Evolutionary conservation across 53 echinoderm and acorn worm genomes (phyloP), one percentile per base, ranked within the genome.

Genomic region (Zoroaster sp.): DNA sequence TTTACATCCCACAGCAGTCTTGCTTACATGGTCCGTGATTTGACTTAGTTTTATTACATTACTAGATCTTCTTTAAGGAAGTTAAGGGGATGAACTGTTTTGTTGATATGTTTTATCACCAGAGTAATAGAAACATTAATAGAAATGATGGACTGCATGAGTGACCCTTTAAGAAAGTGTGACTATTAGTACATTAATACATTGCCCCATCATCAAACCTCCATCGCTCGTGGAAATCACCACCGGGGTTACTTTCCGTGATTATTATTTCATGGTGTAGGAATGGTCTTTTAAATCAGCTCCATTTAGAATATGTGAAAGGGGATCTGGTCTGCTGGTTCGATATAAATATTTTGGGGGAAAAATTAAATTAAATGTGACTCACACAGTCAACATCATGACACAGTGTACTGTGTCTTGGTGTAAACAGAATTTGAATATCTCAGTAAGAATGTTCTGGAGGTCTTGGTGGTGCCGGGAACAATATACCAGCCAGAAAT

Each of bases 281-380:
- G 76, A 76, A 76, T 51, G 59, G 78, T 78, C 59, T 78, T 78
- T 54, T 36, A 36, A 34, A 70, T 70, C 70, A 78, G 54, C 78
- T 54, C 55, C 40, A 36, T 35, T 78, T 78, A 59, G 23, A 78
- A 77, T 63, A 36, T 5, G 53, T 78, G 78, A 78, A 78, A 78
- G 78, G 23, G 21, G 78, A 78, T 78, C 59, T 78, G 78, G 78
- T 59, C 63, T 59, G 28, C 63, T 38, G 55, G 78, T 55, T 78
- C 37, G 78, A 78, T 59, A 78, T 53, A 35, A 59, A 52, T 53
- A 78, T 78, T 59, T 55, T 53, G 5, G 53, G 35, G 78, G 39
- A 55, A 78, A 78, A 78, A 78, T 78, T 78, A 59, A 78, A 78
- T 78, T 78, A 78, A 78, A 78, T 78, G 78, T 78, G 78, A 78